Percentiles rank a stretch among this genome's conserved stretches.
These are phyloP conservation scores for Oncorhynchus masou DNA, from an alignment of 2,113 vertebrate species.

Conservation along the genomic window DNA sequence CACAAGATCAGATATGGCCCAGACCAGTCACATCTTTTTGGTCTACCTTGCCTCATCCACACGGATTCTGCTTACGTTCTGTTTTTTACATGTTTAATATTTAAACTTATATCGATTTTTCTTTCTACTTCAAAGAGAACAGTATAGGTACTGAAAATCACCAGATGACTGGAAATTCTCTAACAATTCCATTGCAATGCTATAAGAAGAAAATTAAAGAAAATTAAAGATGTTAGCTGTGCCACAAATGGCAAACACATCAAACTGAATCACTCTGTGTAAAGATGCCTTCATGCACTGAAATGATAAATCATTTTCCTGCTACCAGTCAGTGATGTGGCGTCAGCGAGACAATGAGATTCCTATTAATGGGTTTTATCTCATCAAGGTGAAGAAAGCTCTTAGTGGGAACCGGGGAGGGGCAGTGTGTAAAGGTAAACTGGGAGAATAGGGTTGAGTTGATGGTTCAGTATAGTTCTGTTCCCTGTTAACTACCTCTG, in stretches of 20 bases:
- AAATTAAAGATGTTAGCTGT: conserved; percentile 52
- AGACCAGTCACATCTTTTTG: too few relatives aligned
- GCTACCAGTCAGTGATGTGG: conserved; percentile 29
- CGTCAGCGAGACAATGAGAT: background rate
- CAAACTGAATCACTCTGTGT: conserved; percentile 29
- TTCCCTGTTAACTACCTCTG: too few relatives aligned
- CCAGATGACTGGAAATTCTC: too few relatives aligned
- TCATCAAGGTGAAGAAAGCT: background rate
- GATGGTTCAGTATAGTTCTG: background rate
- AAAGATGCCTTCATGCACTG: conserved; percentile 40
- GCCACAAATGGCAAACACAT: conserved; percentile 33
- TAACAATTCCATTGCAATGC: conserved; percentile 30
- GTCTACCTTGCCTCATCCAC: too few relatives aligned
- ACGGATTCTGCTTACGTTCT: too few relatives aligned
- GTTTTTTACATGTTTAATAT: too few relatives aligned
- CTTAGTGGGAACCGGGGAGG: background rate
- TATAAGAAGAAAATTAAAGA: conserved; percentile 47
- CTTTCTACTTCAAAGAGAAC: too few relatives aligned
- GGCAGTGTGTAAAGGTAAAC: too few relatives aligned
- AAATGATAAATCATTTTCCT: conserved; percentile 48
- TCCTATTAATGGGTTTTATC: background rate
- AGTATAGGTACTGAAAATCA: too few relatives aligned
- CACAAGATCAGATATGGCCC: too few relatives aligned
- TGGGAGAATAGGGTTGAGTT: too few relatives aligned
- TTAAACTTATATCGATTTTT: too few relatives aligned